A percentile compares a stretch with the other conserved stretches of the same genome.
These are phyloP conservation scores for Oreochromis spilurus DNA, from an alignment of 2,113 vertebrate genomes.

Conservation along the genomic window DNA sequence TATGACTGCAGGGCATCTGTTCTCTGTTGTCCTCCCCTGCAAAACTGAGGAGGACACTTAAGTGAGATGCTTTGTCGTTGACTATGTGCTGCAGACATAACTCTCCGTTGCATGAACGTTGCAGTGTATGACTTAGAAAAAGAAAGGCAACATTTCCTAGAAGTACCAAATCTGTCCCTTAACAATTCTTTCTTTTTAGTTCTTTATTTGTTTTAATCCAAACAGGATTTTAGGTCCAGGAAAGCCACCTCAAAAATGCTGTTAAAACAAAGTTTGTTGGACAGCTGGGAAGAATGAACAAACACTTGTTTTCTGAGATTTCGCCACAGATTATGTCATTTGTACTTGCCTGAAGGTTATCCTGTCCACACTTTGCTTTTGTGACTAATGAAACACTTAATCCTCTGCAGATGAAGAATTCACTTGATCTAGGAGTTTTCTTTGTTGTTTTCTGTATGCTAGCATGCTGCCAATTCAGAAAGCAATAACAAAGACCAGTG, in stretches of 20 bases:
- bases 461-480: background rate
- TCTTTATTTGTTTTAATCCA: background rate
- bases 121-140: background rate
- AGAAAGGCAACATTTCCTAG: background rate
- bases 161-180: background rate
- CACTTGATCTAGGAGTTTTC: background rate
- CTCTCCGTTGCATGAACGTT: background rate
- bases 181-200: background rate
- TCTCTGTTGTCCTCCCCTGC: slow-evolving; percentile 5
- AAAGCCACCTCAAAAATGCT: background rate
- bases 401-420: slow-evolving; percentile 48
- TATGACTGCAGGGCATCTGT: background rate
- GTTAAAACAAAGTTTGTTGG: background rate
- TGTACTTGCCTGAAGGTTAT: slow-evolving; percentile 33
- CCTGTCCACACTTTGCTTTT: slow-evolving; percentile 37
- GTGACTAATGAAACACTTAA: slow-evolving; percentile 49
- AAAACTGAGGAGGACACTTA: background rate
- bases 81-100: background rate
- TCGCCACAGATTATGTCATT: slow-evolving; percentile 41
- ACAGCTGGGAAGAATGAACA: slow-evolving; percentile 42
- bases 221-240: background rate
- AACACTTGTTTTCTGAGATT: slow-evolving; percentile 51
- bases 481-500: background rate
- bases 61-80: slow-evolving; percentile 5
- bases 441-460: background rate